Base-by-base conservation (phyloP, 2,888 invertebrate genomes). In the Petrophora chlorosata region DNA sequence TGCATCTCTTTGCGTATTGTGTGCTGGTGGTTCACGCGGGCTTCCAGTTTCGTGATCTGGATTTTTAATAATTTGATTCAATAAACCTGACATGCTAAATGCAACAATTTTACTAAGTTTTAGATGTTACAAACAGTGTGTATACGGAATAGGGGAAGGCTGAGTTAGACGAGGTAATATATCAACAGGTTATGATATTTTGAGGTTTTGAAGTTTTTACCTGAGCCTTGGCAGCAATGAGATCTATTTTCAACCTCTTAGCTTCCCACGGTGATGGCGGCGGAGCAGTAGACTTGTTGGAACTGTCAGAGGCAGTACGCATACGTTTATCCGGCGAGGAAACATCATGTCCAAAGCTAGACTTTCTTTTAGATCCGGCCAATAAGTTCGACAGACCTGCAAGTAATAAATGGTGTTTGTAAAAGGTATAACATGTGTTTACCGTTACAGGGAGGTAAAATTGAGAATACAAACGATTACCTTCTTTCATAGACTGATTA, bases 1-100 rank as follows among this genome's bases (percentile, higher is more conserved):
- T 95, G 94, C 85, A 94, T 93, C 76, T 95, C 93, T 45, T 93
- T 93, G 2, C 94, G 91, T 10, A 95, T 91, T 48, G 92, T 92
- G 49, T 94, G 94, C 72, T 94, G 92, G 22, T 94, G 93, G 42
- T 92, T 92, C 9, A 95, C 91, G 54, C 93, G 90, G 15, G 92
- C 90, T 75, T 94, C 93, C 36, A 94, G 67, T 54, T 89, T 88
- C 32, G 87, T 80, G 53, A 93, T 92, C 79, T 92, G 76, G 29
- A 5, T 64, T 30, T 19, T 26, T 9, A 8, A 40, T 13, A 30
- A 16, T 25, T 7, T 5, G 1, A 19, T 1, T 19, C 19, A 19
- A 19, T 5, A 2, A 4, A 19, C 5, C 1, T 19, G 4, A 5
- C 4, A 19, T 19, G 7, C 7, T 19, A 7, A 19, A 19, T n/a